phyloP scores from a whole-genome alignment of 2,888 invertebrate genomes.

The Allophyes oxyacanthae region DNA sequence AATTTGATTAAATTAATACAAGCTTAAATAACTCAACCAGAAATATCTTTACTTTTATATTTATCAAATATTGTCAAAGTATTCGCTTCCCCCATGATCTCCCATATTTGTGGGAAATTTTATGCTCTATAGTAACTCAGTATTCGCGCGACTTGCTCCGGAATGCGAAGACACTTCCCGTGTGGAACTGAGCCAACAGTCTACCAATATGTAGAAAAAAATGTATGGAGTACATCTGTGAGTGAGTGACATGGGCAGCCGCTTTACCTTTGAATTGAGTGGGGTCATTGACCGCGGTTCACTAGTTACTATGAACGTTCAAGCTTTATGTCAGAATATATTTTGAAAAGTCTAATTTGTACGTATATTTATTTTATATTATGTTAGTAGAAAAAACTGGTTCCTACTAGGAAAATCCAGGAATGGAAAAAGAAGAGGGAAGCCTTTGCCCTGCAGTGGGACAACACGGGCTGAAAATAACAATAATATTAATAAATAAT shows the following conservation, averaged over 20 bases:
- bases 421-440: too few species aligned
- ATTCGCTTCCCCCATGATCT: neutral
- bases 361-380: too few species aligned
- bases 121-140: constrained; percentile 20
- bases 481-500: too few species aligned
- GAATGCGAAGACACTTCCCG: constrained; percentile 55
- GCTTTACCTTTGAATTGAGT: constrained; percentile 42
- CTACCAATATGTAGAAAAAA: constrained; percentile 49
- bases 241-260: constrained; percentile 49
- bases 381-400: too few species aligned
- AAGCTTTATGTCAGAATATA: constrained; percentile 3
- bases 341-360: neutral
- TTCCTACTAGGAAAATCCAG: too few species aligned
- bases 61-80: too few species aligned
- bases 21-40: too few species aligned
- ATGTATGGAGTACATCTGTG: constrained; percentile 41
- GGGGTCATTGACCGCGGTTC: constrained; percentile 36
- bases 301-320: constrained; percentile 8
- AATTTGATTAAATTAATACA: too few species aligned
- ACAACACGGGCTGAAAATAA: too few species aligned
- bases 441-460: too few species aligned
- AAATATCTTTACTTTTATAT: too few species aligned
- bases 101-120: constrained; percentile 19
- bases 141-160: constrained; percentile 45
- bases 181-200: constrained; percentile 59